Conservation (phyloP, 2,797 vertebrate species). For the Tragopan temminckii region DNA sequence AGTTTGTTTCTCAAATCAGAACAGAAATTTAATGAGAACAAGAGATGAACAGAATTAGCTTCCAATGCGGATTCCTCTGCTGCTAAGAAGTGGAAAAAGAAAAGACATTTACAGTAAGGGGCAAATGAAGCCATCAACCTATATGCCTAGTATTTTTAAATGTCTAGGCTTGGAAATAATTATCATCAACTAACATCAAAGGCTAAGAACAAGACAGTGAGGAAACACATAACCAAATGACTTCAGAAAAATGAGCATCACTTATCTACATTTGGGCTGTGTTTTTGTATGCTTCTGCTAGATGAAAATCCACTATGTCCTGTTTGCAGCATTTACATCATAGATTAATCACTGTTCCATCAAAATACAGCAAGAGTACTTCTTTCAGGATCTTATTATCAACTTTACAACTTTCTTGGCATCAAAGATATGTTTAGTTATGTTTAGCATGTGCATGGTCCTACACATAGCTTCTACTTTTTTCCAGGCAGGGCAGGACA, state of each 20-base stretch:
- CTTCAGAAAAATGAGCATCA: background rate
- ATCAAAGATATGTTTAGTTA: no score
- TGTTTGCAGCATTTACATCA: background rate
- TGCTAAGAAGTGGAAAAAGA: background rate
- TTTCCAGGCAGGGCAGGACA: fast-evolving
- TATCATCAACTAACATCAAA: background rate
- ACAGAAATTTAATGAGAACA: background rate
- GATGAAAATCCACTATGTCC: background rate
- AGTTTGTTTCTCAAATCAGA: background rate
- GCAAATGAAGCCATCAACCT: background rate
- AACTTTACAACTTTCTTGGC: no score
- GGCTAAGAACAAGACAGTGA: background rate
- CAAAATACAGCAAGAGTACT: background rate
- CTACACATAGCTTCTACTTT: background rate
- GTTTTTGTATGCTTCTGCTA: background rate
- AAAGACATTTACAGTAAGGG: background rate
- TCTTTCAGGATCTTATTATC: background rate
- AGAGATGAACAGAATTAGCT: background rate
- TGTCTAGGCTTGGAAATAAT: background rate
- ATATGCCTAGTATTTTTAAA: background rate
- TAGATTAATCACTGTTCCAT: background rate
- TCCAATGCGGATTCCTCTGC: background rate
- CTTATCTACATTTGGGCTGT: background rate
- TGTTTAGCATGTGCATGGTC: background rate
- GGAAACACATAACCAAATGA: background rate